Evolutionary conservation across 2,113 vertebrate species (phyloP).

Genomic region (Typhlomys cinereus): DNA sequence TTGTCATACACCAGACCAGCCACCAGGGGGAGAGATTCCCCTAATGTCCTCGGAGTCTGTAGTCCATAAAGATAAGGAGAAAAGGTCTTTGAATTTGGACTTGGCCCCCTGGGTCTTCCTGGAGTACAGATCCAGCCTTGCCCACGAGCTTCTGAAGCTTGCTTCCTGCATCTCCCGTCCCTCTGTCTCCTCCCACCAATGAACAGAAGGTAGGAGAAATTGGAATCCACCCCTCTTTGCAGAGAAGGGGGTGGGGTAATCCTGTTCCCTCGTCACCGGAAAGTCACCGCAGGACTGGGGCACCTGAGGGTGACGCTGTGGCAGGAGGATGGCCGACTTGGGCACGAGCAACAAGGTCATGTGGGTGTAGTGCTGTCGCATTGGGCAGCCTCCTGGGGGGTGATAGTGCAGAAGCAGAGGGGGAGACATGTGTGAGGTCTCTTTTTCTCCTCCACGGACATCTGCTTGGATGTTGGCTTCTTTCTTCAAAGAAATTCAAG

Average conservation of each 20-base stretch:
- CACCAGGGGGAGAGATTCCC: conserved; percentile 68
- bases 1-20: neutral
- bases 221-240: too few species aligned
- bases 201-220: neutral
- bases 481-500: neutral
- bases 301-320: too few species aligned
- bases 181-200: neutral
- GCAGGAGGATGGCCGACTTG: too few species aligned
- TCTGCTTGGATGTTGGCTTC: neutral
- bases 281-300: neutral
- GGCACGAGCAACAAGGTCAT: too few species aligned
- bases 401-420: neutral
- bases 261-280: neutral
- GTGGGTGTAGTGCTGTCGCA: neutral
- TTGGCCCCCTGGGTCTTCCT: neutral
- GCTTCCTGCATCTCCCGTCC: neutral
- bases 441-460: neutral
- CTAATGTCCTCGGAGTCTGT: conserved; percentile 36
- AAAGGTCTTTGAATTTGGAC: neutral
- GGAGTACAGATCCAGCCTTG: neutral
- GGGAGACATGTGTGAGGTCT: neutral
- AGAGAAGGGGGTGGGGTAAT: rapidly evolving
- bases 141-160: neutral
- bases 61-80: neutral
- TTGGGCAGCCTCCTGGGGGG: neutral